These are phyloP conservation scores for Channallabes apus DNA, from an alignment of 2,797 vertebrate genomes.

Conservation along the genomic window DNA sequence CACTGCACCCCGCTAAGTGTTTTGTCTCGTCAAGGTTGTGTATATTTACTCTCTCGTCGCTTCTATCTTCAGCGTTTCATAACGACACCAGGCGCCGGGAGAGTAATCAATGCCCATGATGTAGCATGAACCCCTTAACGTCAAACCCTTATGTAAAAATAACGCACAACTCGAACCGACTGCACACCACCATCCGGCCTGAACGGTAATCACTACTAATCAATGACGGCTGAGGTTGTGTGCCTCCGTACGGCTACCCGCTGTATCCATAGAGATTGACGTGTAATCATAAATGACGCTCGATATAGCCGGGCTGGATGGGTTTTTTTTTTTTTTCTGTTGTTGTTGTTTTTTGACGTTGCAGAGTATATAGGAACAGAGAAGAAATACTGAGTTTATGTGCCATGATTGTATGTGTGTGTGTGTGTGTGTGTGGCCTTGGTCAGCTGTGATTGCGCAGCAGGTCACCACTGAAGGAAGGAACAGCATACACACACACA, in stretches of 20 bases:
- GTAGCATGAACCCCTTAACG: background rate
- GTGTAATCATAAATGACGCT: conserved; percentile 1
- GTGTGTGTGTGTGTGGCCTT: background rate
- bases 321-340: background rate
- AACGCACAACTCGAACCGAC: background rate
- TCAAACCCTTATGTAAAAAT: background rate
- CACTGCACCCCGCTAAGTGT: conserved; percentile 29
- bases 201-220: background rate
- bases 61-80: background rate
- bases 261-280: background rate
- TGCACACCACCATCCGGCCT: background rate
- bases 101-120: conserved; percentile 29
- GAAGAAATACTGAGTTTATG: conserved; percentile 9
- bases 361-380: background rate
- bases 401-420: background rate
- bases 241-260: conserved; percentile 2
- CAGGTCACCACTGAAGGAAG: conserved; percentile 4
- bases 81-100: conserved; percentile 21
- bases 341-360: background rate
- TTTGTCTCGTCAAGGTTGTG: conserved; percentile 19
- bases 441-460: conserved; percentile 15
- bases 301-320: conserved; percentile 8
- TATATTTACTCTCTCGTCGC: conserved; percentile 10
- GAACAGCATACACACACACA: conserved; percentile 17
- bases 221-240: background rate